These are phyloP conservation scores for Drosophila burlai DNA, from an alignment of 1,140 invertebrate species.

Conservation along the genomic window DNA sequence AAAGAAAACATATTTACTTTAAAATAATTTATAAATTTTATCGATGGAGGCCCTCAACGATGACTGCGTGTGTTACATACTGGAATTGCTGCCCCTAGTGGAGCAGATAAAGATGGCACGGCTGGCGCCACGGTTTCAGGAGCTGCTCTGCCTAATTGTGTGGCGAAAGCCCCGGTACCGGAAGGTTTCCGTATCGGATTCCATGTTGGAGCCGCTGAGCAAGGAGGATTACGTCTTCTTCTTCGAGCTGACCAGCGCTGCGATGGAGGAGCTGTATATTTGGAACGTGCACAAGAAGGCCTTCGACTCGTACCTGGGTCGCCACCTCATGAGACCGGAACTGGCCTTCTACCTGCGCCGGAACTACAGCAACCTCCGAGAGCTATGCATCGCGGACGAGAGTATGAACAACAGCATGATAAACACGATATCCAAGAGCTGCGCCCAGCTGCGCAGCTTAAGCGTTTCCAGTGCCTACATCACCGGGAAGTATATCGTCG, in stretches of 20 bases:
- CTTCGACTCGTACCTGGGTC: slow-evolving; percentile 68
- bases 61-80: slow-evolving; percentile 71
- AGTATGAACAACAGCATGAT: slow-evolving; percentile 75
- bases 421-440: slow-evolving; percentile 56
- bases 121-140: slow-evolving; percentile 49
- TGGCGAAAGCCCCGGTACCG: slow-evolving; percentile 66
- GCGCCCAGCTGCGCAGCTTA: slow-evolving; percentile 46
- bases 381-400: slow-evolving; percentile 59
- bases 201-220: slow-evolving; percentile 52
- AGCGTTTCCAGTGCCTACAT: slow-evolving; percentile 69
- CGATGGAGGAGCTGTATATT: slow-evolving; percentile 68
- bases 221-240: slow-evolving; percentile 73
- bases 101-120: slow-evolving; percentile 71
- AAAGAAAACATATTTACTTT: slow-evolving; percentile 8
- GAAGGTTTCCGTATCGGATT: slow-evolving; percentile 57
- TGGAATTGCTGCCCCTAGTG: slow-evolving; percentile 60
- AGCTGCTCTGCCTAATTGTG: slow-evolving; percentile 55
- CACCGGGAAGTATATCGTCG: slow-evolving; percentile 57
- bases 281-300: slow-evolving; percentile 65
- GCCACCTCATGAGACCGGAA: slow-evolving; percentile 67
- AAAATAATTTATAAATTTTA: background rate
- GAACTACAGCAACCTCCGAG: slow-evolving; percentile 53
- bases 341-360: slow-evolving; percentile 67
- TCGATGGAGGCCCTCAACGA: slow-evolving; percentile 68
- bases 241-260: slow-evolving; percentile 59